A percentile compares a stretch with the other conserved stretches of the same genome.
Evolutionary conservation across 2,113 vertebrate genomes (phyloP).

Genomic region (Apteryx owenii): DNA sequence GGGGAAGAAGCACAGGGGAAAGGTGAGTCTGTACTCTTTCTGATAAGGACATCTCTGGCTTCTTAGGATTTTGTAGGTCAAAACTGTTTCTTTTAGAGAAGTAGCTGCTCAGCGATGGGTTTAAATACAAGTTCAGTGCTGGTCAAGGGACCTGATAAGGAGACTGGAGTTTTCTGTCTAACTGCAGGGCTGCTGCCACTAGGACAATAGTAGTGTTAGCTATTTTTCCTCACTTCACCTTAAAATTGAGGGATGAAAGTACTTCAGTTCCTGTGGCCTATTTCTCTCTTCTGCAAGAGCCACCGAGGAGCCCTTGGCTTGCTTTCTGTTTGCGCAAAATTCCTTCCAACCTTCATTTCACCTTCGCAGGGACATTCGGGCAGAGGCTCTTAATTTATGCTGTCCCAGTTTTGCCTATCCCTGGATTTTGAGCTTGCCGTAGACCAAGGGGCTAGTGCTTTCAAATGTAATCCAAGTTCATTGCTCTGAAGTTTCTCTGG

Average conservation of each 20-base stretch:
- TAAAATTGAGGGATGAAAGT: not conserved
- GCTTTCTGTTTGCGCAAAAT: not conserved
- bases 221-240: not conserved
- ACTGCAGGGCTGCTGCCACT: not conserved
- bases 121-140: not conserved
- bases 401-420: not conserved
- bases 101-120: not conserved
- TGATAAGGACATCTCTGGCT: not conserved
- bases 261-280: not conserved
- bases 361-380: not conserved
- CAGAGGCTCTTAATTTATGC: not conserved
- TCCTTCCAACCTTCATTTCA: not conserved
- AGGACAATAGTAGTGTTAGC: not conserved
- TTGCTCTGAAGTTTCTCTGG: not conserved
- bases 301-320: not conserved
- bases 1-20: not conserved
- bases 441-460: not conserved
- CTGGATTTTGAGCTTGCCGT: not conserved
- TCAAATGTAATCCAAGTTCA: not conserved
- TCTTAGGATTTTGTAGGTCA: not conserved
- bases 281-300: not conserved
- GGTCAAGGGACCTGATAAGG: not conserved
- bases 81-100: not conserved
- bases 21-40: not conserved
- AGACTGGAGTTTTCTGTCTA: not conserved